A percentile compares a stretch with the other conserved stretches of the same genome.
Conservation (phyloP, 2,888 invertebrate genomes). For the Caenorhabditis becei region DNA sequence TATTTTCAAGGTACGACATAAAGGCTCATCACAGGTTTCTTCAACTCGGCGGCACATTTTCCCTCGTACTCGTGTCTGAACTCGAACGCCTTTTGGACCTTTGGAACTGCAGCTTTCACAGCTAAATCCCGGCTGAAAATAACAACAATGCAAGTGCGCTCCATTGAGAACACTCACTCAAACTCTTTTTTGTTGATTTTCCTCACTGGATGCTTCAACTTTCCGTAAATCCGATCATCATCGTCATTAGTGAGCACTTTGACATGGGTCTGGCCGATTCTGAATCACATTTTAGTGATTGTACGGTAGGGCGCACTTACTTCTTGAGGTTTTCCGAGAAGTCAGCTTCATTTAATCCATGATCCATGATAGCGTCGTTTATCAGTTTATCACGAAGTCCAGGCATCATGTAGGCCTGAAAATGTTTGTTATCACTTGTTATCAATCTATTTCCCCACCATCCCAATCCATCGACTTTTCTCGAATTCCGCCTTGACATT, state of each 20-base stretch:
- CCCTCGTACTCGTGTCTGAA: constrained; percentile 25
- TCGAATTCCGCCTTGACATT: constrained; percentile 11
- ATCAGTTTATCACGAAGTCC: constrained; percentile 13
- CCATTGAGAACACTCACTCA: neutral
- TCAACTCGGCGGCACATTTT: constrained; percentile 6
- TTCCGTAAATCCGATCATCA: neutral
- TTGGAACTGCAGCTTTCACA: neutral
- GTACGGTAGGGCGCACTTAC: constrained; percentile 1
- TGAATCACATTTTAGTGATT: neutral
- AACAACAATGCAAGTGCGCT: neutral
- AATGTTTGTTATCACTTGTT: no score
- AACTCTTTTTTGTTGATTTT: neutral
- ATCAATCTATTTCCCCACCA: neutral
- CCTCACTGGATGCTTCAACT: neutral
- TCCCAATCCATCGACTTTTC: constrained; percentile 1
- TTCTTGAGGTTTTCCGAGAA: constrained; percentile 1
- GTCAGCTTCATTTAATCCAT: constrained; percentile 15
- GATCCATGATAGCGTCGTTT: neutral
- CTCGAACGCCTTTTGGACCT: neutral
- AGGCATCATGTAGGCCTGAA: constrained; percentile 17
- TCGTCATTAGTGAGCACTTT: neutral
- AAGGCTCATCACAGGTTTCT: no score
- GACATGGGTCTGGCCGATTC: neutral
- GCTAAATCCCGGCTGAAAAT: constrained; percentile 13
- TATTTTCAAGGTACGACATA: no score